Evolutionary conservation across 2,113 vertebrate species (phyloP).

Genomic region (Piaya cayana): DNA sequence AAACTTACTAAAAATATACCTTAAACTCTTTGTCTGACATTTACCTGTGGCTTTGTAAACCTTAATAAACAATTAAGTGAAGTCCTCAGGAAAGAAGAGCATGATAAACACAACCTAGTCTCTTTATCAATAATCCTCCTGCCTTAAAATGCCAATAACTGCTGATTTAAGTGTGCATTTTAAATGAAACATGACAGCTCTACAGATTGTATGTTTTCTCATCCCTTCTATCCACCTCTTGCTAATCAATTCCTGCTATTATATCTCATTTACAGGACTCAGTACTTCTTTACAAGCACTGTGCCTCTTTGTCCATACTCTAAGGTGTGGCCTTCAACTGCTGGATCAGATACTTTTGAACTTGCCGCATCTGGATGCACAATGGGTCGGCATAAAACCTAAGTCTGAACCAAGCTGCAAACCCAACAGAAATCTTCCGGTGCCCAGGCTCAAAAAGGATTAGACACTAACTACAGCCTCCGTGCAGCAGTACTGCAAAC

Average conservation of each 20-base stretch:
- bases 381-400: not conserved
- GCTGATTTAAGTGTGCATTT: not conserved
- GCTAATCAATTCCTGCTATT: not conserved
- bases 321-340: not conserved
- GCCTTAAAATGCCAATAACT: not conserved
- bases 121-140: not conserved
- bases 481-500: not conserved
- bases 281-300: not conserved
- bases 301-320: not conserved
- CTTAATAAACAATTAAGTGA: not conserved
- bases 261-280: not conserved
- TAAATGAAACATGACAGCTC: not conserved
- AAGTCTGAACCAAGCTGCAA: not conserved
- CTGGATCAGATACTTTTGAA: not conserved
- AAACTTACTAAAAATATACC: not conserved
- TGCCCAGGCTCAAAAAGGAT: not conserved
- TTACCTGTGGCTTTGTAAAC: not conserved
- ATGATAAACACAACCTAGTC: not conserved
- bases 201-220: not conserved
- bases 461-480: not conserved
- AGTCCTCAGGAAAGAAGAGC: not conserved
- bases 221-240: not conserved
- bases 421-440: not conserved
- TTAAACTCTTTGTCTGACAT: not conserved
- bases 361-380: not conserved